Evolutionary conservation across 2,888 invertebrate species (phyloP), one percentile per base, ranked within the genome.

Genomic region (Perizoma flavofasciatum): DNA sequence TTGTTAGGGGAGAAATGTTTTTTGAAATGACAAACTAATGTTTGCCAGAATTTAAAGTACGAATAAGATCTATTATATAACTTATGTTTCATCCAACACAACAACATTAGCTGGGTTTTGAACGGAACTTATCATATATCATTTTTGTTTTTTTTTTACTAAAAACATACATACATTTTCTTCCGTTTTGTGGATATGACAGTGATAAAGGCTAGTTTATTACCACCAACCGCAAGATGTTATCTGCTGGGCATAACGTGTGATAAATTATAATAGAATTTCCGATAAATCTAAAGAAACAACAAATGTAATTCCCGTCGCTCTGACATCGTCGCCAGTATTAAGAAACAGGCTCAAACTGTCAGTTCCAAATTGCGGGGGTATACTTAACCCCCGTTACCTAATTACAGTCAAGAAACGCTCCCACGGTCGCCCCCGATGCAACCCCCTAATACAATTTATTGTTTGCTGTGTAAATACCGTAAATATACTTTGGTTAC

Each of bases 321-420:
- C 47, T 51, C 8, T 44, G 46, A 44, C 53, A 53, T 49, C 48
- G 39, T 49, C 48, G 39, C 52, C 44, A 53, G 50, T 47, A 59
- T 55, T 48, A 55, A 46, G 48, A 65, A 73, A 73, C 72, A 68
- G 70, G 70, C 68, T 69, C 61, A 68, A 62, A 51, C 61, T 59
- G 58, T 61, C 52, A 62, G 55, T 62, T 37, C 40, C 57, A 70
- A 68, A 63, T 63, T 44, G 70, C 66, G 62, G 69, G 67, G 72
- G 71, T 64, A 67, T 61, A 72, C 71, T 74, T 71, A 58, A 68
- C 72, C 78, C 78, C 69, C 69, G 81, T 74, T 77, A 78, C 76
- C 82, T 87, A 89, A 89, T 89, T 86, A 82, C 81, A 72, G 70
- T 70, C 67, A 77, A 78, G 81, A 81, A 77, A 74, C 67, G 74